phyloP scores from a whole-genome alignment of 2,797 vertebrate genomes.

The Chelmon rostratus region DNA sequence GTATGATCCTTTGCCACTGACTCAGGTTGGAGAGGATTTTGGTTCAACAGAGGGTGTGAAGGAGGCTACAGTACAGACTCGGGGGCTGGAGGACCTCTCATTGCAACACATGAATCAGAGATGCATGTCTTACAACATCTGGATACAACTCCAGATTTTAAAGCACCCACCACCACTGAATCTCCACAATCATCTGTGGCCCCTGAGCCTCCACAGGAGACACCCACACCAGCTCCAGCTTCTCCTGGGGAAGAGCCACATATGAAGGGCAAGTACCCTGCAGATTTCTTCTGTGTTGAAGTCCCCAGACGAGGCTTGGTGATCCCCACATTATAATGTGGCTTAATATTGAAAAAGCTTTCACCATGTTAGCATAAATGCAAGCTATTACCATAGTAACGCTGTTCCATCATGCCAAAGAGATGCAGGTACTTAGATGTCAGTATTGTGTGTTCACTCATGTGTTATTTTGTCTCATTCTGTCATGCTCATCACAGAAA shows the following conservation, averaged over 20 bases:
- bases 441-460: background rate
- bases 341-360: background rate
- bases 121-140: background rate
- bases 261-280: background rate
- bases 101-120: background rate
- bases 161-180: background rate
- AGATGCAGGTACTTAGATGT: background rate
- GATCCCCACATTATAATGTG: constrained; percentile 2
- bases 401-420: background rate
- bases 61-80: background rate
- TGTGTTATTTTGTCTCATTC: background rate
- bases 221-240: background rate
- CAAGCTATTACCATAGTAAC: too few species aligned
- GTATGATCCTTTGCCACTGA: background rate
- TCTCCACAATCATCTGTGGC: background rate
- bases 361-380: too few species aligned
- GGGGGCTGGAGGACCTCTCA: background rate
- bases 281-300: background rate
- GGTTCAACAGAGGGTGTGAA: background rate
- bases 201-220: too few species aligned
- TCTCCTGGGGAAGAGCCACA: background rate
- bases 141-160: background rate
- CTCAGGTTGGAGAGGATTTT: background rate
- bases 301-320: background rate
- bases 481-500: background rate